phyloP scores from a whole-genome alignment of 2,888 invertebrate species.

The Serripes groenlandicus region DNA sequence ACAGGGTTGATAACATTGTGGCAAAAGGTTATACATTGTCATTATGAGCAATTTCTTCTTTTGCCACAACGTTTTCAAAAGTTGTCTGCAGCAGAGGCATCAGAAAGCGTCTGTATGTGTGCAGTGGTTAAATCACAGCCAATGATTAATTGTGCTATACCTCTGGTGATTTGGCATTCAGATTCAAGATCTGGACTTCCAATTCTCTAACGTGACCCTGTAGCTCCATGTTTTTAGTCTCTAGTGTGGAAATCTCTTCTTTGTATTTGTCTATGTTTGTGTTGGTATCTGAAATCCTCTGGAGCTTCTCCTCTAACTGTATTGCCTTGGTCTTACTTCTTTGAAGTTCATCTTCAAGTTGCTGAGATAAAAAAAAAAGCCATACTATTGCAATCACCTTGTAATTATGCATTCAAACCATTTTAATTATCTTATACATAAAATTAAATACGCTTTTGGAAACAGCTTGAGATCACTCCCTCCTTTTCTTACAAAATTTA shows the following conservation, averaged over 20 bases:
- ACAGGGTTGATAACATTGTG: not conserved
- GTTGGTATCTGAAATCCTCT: slow-evolving; percentile 39
- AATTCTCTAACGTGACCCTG: slow-evolving; percentile 69
- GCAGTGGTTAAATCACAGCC: not conserved
- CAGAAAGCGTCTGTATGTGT: not conserved
- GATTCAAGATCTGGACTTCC: slow-evolving; percentile 72
- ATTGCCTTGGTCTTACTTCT: slow-evolving; percentile 54
- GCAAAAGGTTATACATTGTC: not conserved
- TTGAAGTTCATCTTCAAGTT: slow-evolving; percentile 74
- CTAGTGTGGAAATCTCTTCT: slow-evolving; percentile 58
- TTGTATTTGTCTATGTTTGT: slow-evolving; percentile 45
- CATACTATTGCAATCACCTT: too few species aligned
- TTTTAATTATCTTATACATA: too few species aligned
- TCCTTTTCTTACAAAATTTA: too few species aligned
- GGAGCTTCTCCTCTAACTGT: slow-evolving; percentile 65
- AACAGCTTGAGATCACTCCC: too few species aligned
- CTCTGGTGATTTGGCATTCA: slow-evolving; percentile 79
- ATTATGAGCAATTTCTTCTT: not conserved
- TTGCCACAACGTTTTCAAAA: not conserved
- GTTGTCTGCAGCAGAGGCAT: not conserved
- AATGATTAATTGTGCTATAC: slow-evolving; percentile 40
- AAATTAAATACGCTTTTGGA: too few species aligned
- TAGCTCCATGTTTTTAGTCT: slow-evolving; percentile 63
- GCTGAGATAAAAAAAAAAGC: slow-evolving; percentile 51
- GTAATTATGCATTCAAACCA: too few species aligned